A percentile compares a stretch with the other conserved stretches of the same genome.
phyloP scores from a whole-genome alignment of 2,113 vertebrate species.

The Elephas maximus region DNA sequence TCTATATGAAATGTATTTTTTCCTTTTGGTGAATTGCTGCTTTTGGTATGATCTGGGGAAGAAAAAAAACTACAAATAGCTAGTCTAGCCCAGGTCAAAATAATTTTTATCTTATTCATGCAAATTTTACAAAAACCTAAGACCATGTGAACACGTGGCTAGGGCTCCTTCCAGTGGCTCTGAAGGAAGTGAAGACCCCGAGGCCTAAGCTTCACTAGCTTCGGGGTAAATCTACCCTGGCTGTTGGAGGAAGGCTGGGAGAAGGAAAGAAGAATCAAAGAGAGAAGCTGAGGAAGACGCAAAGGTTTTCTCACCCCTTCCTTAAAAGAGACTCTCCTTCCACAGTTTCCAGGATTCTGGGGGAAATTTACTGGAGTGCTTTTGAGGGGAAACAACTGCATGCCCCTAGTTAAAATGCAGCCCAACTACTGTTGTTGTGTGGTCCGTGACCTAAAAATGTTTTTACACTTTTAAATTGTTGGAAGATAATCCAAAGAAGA shows the following conservation, averaged over 20 bases:
- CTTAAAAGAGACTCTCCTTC: not conserved
- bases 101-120: not conserved
- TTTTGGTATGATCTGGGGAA: not conserved
- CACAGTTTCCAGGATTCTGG: not conserved
- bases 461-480: not conserved
- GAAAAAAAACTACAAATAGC: not conserved
- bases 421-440: not conserved
- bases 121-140: not conserved
- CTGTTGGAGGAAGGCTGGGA: not conserved
- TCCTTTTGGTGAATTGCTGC: not conserved
- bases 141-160: not conserved
- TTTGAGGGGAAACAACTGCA: not conserved
- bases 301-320: not conserved
- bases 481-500: not conserved
- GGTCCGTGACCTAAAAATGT: not conserved
- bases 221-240: not conserved
- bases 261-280: not conserved
- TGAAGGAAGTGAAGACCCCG: not conserved
- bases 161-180: not conserved
- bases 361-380: too few relatives aligned
- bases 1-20: conserved; percentile 1
- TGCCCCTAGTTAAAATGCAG: not conserved
- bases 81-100: not conserved
- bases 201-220: not conserved
- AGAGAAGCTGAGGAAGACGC: not conserved